Conservation (phyloP, 2,797 vertebrate genomes). For the Zalophus californianus region DNA sequence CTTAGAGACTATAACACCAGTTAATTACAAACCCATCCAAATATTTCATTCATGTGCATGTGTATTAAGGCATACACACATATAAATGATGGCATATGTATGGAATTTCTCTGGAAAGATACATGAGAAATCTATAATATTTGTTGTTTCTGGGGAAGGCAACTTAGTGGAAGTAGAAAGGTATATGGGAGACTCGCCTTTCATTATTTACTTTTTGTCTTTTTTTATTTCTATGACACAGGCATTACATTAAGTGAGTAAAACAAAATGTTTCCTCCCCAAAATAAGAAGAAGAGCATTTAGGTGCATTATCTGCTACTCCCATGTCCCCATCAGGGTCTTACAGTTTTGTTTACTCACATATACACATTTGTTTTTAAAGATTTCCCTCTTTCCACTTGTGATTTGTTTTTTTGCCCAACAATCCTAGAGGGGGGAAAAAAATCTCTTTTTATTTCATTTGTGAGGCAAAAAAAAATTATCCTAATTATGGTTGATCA, state of each 20-base stretch:
- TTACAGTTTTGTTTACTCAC: background rate
- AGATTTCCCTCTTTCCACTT: slow-evolving; percentile 34
- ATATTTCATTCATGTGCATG: background rate
- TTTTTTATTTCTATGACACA: background rate
- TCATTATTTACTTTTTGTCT: background rate
- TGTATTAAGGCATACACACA: background rate
- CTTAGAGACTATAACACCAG: background rate
- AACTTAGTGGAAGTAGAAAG: background rate
- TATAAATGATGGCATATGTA: background rate
- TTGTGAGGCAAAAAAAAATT: slow-evolving; percentile 59
- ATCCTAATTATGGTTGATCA: slow-evolving; percentile 70
- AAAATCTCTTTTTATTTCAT: slow-evolving; percentile 53
- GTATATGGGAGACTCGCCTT: background rate
- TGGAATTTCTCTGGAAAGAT: background rate
- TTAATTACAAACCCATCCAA: slow-evolving; percentile 11
- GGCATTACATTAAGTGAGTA: background rate
- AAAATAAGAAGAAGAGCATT: background rate
- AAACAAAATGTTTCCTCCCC: background rate
- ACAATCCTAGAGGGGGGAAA: background rate
- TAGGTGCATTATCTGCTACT: background rate
- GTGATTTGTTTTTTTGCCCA: background rate
- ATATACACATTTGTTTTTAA: slow-evolving; percentile 20
- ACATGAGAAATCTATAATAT: background rate
- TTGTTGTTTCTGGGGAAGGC: background rate
- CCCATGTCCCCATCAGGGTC: background rate